phyloP scores from a whole-genome alignment of 2,797 vertebrate genomes.

The Sebastes nivosus region DNA sequence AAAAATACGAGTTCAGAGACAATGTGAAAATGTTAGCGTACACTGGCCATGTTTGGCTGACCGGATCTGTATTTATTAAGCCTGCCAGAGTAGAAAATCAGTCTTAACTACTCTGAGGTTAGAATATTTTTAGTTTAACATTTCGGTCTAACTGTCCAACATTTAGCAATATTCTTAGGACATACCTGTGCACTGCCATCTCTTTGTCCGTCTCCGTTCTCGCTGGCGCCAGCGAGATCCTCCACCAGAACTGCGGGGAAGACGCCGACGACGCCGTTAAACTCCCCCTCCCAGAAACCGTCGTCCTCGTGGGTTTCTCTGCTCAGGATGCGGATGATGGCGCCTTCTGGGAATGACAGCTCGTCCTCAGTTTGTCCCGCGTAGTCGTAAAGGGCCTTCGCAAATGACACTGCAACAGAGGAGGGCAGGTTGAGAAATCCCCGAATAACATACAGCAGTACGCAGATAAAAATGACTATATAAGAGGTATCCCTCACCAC shows the following conservation, averaged over 20 bases:
- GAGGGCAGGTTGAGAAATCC: neutral
- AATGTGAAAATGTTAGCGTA: too few species aligned
- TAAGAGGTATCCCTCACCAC: conserved; percentile 77
- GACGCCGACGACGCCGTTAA: conserved; percentile 88
- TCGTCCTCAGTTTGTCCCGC: conserved; percentile 93
- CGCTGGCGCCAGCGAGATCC: conserved; percentile 82
- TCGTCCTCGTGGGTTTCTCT: conserved; percentile 95
- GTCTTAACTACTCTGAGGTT: too few species aligned
- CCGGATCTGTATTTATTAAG: rapidly evolving
- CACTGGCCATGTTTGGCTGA: too few species aligned
- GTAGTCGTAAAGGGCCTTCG: conserved; percentile 97
- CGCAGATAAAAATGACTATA: neutral
- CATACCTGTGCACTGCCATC: conserved; percentile 83
- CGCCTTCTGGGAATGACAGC: conserved; percentile 94
- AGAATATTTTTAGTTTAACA: neutral
- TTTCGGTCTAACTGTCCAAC: too few species aligned
- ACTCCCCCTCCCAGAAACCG: conserved; percentile 98
- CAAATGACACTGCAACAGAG: conserved; percentile 86
- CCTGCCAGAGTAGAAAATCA: too few species aligned
- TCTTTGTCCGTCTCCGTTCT: conserved; percentile 83
- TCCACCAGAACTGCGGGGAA: conserved; percentile 95
- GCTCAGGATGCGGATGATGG: conserved; percentile 94
- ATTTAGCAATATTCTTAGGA: too few species aligned
- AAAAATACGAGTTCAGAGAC: neutral
- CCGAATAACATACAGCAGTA: neutral